A percentile compares a stretch with the other conserved stretches of the same genome.
phyloP scores from a whole-genome alignment of 2,113 vertebrate genomes.

The Progne subis region DNA sequence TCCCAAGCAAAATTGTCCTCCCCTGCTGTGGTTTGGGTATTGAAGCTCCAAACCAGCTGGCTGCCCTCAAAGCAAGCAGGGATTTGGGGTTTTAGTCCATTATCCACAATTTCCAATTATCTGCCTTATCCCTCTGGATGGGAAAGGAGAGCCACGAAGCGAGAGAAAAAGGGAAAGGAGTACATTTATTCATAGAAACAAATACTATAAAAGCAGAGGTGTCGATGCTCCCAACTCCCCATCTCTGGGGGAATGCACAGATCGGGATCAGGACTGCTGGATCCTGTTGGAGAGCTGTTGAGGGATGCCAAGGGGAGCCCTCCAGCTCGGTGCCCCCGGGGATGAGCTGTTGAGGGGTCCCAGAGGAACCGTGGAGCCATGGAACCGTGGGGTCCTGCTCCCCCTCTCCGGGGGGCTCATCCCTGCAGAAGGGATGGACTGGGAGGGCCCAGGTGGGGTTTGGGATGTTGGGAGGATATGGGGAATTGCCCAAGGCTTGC shows the following conservation, averaged over 20 bases:
- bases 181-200: neutral
- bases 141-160: neutral
- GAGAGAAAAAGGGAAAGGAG: neutral
- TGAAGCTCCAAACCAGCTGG: slow-evolving; percentile 10
- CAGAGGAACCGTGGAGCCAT: neutral
- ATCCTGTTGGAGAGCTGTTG: neutral
- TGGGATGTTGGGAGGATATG: slow-evolving; percentile 22
- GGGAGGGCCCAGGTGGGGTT: neutral
- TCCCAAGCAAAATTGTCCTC: neutral
- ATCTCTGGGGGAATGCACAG: neutral
- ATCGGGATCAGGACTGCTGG: neutral
- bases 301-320: neutral
- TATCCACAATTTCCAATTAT: neutral
- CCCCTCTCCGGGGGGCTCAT: neutral
- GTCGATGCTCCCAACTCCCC: neutral
- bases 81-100: neutral
- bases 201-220: neutral
- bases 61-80: neutral
- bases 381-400: neutral
- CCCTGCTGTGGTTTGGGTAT: neutral
- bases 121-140: neutral
- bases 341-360: neutral
- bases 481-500: slow-evolving; percentile 4
- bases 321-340: accelerated
- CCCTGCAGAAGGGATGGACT: neutral